Evolutionary conservation across 2,888 invertebrate species (phyloP).

Genomic region (Malthinus flaveolus): DNA sequence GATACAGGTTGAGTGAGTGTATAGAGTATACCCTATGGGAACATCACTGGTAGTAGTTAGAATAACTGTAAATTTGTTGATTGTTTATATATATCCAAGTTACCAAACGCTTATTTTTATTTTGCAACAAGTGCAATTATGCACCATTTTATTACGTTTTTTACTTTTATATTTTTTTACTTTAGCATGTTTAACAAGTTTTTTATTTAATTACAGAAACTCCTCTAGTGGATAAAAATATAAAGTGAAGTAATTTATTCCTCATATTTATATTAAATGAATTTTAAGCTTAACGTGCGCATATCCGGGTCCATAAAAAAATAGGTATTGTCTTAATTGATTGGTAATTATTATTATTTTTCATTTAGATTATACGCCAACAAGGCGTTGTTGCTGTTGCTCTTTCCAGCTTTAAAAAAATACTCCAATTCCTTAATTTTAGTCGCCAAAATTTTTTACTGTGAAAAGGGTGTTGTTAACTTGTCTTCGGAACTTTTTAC

Average conservation of each 20-base stretch:
- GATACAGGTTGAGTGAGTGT: too few relatives aligned
- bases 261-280: conserved; percentile 11
- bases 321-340: not conserved
- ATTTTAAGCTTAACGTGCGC: conserved; percentile 21
- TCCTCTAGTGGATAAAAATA: conserved; percentile 49
- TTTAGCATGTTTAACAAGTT: conserved; percentile 7
- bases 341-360: too few relatives aligned
- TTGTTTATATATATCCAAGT: not conserved
- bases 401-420: too few relatives aligned
- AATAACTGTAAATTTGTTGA: not conserved
- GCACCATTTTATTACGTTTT: too few relatives aligned
- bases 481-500: too few relatives aligned
- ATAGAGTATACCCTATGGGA: too few relatives aligned
- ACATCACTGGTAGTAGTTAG: too few relatives aligned
- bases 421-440: too few relatives aligned
- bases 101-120: conserved; percentile 3
- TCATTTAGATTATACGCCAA: too few relatives aligned
- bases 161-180: not conserved
- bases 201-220: conserved; percentile 51
- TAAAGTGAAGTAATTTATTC: conserved; percentile 38
- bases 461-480: too few relatives aligned
- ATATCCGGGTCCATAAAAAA: conserved; percentile 15
- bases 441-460: too few relatives aligned
- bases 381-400: too few relatives aligned
- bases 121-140: not conserved